Percentiles rank a stretch among this genome's conserved stretches.
phyloP scores from a whole-genome alignment of 2,797 vertebrate species.

The Characodon lateralis region DNA sequence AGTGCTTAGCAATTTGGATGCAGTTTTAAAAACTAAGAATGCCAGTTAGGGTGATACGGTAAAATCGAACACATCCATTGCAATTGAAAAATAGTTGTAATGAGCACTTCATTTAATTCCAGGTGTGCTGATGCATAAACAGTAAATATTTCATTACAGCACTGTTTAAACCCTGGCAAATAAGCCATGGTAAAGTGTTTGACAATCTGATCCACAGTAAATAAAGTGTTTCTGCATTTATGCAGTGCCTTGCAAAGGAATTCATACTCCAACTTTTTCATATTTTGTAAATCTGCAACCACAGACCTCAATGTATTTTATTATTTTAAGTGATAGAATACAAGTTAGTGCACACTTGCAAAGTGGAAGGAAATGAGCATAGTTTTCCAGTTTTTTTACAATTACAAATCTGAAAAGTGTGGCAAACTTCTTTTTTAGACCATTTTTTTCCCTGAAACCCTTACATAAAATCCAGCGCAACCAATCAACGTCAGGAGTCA shows the following conservation, averaged over 20 bases:
- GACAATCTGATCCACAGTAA: constrained; percentile 33
- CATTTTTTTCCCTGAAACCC: not conserved
- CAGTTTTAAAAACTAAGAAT: constrained; percentile 58
- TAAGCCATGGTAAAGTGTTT: constrained; percentile 43
- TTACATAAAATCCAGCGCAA: not conserved
- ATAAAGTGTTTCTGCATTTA: not conserved
- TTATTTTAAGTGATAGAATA: not conserved
- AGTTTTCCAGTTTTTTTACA: not conserved
- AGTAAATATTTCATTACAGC: constrained; percentile 61
- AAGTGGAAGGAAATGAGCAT: not conserved
- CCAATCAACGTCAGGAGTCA: not conserved
- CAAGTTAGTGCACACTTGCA: not conserved
- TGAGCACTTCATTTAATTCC: constrained; percentile 55
- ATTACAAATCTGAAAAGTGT: not conserved
- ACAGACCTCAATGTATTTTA: not conserved
- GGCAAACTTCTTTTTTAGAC: not conserved
- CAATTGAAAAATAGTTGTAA: constrained; percentile 57
- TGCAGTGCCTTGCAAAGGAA: not conserved
- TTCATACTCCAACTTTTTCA: not conserved
- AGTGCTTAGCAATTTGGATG: constrained; percentile 67
- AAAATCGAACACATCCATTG: constrained; percentile 62
- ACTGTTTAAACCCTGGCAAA: constrained; percentile 60
- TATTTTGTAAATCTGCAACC: not conserved
- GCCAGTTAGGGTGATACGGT: constrained; percentile 52
- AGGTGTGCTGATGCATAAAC: constrained; percentile 57